A percentile compares a stretch with the other conserved stretches of the same genome.
These are phyloP conservation scores for Drosophila rellima DNA, from an alignment of 2,888 invertebrate species.

Conservation along the genomic window DNA sequence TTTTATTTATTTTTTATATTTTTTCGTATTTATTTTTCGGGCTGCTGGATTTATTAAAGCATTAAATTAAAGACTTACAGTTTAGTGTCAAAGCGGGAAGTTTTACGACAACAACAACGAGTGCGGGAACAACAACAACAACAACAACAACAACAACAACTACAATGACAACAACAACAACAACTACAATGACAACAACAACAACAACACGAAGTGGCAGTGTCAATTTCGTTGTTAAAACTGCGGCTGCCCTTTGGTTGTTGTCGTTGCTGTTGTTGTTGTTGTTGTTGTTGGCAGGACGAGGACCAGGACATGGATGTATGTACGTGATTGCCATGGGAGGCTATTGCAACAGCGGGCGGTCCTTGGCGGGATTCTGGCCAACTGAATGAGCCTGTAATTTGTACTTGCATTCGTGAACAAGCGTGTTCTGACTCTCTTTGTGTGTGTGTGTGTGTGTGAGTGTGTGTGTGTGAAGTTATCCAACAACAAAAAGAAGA, in stretches of 20 bases:
- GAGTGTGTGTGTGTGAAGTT: slow-evolving; percentile 66
- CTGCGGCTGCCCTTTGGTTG: slow-evolving; percentile 63
- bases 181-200: slow-evolving; percentile 7
- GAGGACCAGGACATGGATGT: slow-evolving; percentile 53
- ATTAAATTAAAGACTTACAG: slow-evolving; percentile 73
- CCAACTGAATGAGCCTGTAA: slow-evolving; percentile 69
- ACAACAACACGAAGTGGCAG: slow-evolving; percentile 32
- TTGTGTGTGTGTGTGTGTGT: slow-evolving; percentile 12
- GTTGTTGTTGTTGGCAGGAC: slow-evolving; percentile 47
- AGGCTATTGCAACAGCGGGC: slow-evolving; percentile 69
- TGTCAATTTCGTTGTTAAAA: slow-evolving; percentile 64
- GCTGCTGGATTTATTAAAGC: slow-evolving; percentile 71
- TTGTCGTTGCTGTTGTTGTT: slow-evolving; percentile 17
- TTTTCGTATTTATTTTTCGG: slow-evolving; percentile 18
- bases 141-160: slow-evolving; percentile 45
- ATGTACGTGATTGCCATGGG: slow-evolving; percentile 63
- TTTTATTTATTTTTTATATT: slow-evolving; percentile 3
- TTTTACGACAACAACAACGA: slow-evolving; percentile 51
- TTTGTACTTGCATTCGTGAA: slow-evolving; percentile 77
- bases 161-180: slow-evolving; percentile 38
- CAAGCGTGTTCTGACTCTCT: slow-evolving; percentile 33
- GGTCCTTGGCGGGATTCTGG: slow-evolving; percentile 39
- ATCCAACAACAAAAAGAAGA: slow-evolving; percentile 50
- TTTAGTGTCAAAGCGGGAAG: slow-evolving; percentile 60
- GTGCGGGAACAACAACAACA: slow-evolving; percentile 21